Evolutionary conservation across 1,140 invertebrate genomes (phyloP).

Genomic region (Brachionus koreanus): DNA sequence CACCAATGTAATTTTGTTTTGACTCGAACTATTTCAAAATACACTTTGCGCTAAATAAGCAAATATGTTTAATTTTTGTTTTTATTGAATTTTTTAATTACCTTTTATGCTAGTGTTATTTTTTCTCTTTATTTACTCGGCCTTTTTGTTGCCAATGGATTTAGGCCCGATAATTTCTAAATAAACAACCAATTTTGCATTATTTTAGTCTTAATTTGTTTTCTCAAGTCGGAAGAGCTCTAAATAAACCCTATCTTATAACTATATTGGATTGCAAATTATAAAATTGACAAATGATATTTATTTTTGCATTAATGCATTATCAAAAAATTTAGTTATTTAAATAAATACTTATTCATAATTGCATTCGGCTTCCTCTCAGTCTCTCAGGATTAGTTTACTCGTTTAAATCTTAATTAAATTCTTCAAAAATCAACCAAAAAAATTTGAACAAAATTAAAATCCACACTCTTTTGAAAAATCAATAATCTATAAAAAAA

Average conservation of each 20-base stretch:
- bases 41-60: background rate
- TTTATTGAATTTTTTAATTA: conserved; percentile 4
- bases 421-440: background rate
- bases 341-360: conserved; percentile 6
- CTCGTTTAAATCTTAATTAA: background rate
- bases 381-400: background rate
- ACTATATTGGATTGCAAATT: background rate
- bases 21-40: background rate
- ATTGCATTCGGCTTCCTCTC: background rate
- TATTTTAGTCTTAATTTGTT: conserved; percentile 4
- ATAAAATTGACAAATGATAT: background rate
- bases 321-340: background rate
- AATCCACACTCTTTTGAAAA: background rate
- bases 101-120: background rate
- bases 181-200: background rate
- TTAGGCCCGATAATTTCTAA: background rate
- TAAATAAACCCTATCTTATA: background rate
- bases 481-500: background rate
- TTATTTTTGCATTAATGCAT: background rate
- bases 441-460: background rate
- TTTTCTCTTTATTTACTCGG: background rate
- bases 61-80: background rate
- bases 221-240: conserved; percentile 2
- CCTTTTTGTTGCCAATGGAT: background rate
- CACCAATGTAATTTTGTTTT: conserved; percentile 6